These are phyloP conservation scores for Actinia equina DNA, from an alignment of 64 coral and sea anemone species.

Conservation along the genomic window DNA sequence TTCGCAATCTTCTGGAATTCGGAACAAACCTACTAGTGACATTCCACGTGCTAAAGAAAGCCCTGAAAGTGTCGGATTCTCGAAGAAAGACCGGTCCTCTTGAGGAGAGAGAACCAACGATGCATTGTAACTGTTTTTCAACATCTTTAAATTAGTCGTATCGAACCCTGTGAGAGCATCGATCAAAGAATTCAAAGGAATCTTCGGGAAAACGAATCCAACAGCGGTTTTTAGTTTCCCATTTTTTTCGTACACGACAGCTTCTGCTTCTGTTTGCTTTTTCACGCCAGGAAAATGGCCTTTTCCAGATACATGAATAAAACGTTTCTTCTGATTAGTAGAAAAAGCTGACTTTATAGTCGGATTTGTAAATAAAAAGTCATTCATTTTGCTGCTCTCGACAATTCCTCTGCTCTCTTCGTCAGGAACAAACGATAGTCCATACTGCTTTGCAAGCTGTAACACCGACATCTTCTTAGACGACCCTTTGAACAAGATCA, in stretches of 20 bases:
- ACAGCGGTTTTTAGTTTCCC: conserved; percentile 76
- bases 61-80: conserved; percentile 62
- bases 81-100: conserved; percentile 74
- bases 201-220: conserved; percentile 84
- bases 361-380: conserved; percentile 81
- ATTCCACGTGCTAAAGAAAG: conserved; percentile 84
- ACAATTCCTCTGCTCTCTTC: conserved; percentile 68
- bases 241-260: conserved; percentile 76
- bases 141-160: conserved; percentile 50
- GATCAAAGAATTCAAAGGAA: conserved; percentile 82
- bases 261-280: conserved; percentile 82
- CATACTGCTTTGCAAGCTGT: conserved; percentile 64
- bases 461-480: conserved; percentile 59
- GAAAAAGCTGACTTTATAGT: conserved; percentile 55
- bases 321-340: conserved; percentile 62
- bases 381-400: conserved; percentile 91
- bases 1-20: conserved; percentile 76
- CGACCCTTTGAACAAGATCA: conserved; percentile 59
- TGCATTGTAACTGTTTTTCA: conserved; percentile 77
- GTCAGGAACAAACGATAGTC: conserved; percentile 71
- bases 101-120: conserved; percentile 79
- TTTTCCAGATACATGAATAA: conserved; percentile 75
- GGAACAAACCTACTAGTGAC: conserved; percentile 69
- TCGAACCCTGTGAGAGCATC: conserved; percentile 86
- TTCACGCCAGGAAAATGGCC: conserved; percentile 85